Conservation (phyloP, 2,888 invertebrate species). For the Linnaemya tessellans region DNA sequence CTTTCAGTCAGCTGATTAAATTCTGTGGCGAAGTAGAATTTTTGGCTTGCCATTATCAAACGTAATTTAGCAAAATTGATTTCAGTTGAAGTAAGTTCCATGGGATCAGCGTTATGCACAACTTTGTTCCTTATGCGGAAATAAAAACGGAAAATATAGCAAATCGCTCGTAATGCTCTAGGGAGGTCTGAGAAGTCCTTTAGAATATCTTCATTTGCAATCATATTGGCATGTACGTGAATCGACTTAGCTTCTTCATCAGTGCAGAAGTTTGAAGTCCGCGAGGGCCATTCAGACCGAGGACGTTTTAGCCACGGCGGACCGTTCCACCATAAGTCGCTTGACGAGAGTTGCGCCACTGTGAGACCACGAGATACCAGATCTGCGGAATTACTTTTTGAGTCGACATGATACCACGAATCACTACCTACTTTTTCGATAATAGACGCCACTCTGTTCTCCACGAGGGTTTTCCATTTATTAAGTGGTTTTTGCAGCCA, state of each 20-base stretch:
- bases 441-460: too few species aligned
- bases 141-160: not conserved
- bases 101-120: not conserved
- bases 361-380: not conserved
- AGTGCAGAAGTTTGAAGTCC: too few species aligned
- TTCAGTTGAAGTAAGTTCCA: not conserved
- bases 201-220: too few species aligned
- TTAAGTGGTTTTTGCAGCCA: not conserved
- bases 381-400: too few species aligned
- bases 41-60: not conserved
- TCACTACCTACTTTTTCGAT: too few species aligned
- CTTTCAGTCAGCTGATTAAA: not conserved
- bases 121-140: not conserved
- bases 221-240: too few species aligned
- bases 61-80: not conserved
- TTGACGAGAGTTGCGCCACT: not conserved
- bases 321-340: not conserved
- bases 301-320: not conserved
- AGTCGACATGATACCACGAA: too few species aligned
- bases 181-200: too few species aligned
- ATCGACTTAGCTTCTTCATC: too few species aligned
- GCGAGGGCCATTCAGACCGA: not conserved
- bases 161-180: too few species aligned
- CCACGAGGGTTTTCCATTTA: too few species aligned
- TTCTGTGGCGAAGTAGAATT: not conserved